phyloP scores from a whole-genome alignment of 2,113 vertebrate species.

The Lycaon pictus region DNA sequence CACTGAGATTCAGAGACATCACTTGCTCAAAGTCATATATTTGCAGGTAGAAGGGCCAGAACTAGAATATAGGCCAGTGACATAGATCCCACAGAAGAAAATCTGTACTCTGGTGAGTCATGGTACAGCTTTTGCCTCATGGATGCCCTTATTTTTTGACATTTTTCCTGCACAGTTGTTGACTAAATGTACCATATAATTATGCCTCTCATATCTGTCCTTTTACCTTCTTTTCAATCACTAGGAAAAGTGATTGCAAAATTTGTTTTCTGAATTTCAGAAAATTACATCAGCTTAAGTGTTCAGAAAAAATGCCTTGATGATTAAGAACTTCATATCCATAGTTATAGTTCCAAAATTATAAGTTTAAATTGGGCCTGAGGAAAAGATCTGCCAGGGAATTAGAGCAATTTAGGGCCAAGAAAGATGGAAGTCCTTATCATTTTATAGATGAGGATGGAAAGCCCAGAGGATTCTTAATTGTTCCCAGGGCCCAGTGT shows the following conservation, averaged over 20 bases:
- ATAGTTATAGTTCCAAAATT: slow-evolving; percentile 66
- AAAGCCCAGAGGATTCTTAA: background rate
- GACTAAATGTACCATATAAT: slow-evolving; percentile 65
- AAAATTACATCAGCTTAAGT: slow-evolving; percentile 79
- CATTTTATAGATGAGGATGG: background rate
- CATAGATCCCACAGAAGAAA: background rate
- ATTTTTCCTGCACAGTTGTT: slow-evolving; percentile 47
- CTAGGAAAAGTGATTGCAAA: slow-evolving; percentile 76
- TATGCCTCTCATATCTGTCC: slow-evolving; percentile 66
- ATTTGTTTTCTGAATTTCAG: slow-evolving; percentile 79
- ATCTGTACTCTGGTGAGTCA: background rate
- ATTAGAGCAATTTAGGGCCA: background rate
- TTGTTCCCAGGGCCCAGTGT: background rate
- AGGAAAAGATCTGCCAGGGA: background rate
- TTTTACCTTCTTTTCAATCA: slow-evolving; percentile 76
- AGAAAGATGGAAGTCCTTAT: background rate
- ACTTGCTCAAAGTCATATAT: background rate
- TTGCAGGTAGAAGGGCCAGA: background rate
- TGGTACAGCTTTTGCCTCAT: background rate
- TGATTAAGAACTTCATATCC: slow-evolving; percentile 70
- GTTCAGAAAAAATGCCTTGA: slow-evolving; percentile 61
- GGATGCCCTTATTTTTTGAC: slow-evolving; percentile 28
- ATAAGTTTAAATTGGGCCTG: slow-evolving; percentile 57
- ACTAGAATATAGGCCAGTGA: background rate
- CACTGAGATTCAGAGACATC: background rate